Percentiles rank a stretch among this genome's conserved stretches.
Conservation (phyloP, 2,113 vertebrate genomes). For the Antennarius striatus region DNA sequence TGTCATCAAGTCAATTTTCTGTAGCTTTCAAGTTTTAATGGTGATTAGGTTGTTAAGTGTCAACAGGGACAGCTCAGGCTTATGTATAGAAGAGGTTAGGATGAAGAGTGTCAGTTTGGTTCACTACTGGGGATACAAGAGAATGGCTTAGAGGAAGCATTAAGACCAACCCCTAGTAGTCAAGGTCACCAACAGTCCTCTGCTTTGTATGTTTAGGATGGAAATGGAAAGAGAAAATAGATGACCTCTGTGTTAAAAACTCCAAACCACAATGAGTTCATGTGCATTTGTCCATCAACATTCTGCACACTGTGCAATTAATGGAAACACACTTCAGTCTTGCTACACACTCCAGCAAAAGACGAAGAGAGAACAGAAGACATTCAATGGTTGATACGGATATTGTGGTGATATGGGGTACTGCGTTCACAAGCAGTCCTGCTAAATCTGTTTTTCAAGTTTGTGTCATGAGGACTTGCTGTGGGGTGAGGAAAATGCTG, state of each 20-base stretch:
- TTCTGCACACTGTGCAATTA: constrained; percentile 51
- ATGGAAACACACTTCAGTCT: constrained; percentile 74
- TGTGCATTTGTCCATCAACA: constrained; percentile 47
- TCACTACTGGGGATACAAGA: constrained; percentile 65
- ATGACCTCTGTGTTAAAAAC: constrained; percentile 66
- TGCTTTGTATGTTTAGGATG: constrained; percentile 45
- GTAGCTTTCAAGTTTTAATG: constrained; percentile 80
- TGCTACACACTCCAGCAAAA: constrained; percentile 66
- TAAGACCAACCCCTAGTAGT: constrained; percentile 70
- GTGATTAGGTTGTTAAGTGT: constrained; percentile 72
- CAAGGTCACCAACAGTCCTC: constrained; percentile 66
- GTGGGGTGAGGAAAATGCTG: constrained; percentile 58
- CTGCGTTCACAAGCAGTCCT: constrained; percentile 69
- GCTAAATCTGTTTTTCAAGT: constrained; percentile 68
- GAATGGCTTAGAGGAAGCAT: constrained; percentile 79
- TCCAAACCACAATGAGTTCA: constrained; percentile 67
- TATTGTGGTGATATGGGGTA: constrained; percentile 65
- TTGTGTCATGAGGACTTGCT: constrained; percentile 72
- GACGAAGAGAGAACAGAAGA: constrained; percentile 62
- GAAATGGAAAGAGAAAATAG: constrained; percentile 61
- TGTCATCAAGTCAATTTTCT: constrained; percentile 77
- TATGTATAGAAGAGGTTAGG: constrained; percentile 71
- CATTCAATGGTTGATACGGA: constrained; percentile 40
- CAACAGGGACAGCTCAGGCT: constrained; percentile 62
- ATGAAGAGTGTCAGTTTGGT: constrained; percentile 62